Base-by-base conservation (phyloP, 2,888 invertebrate species). In the Catonia carolina region DNA sequence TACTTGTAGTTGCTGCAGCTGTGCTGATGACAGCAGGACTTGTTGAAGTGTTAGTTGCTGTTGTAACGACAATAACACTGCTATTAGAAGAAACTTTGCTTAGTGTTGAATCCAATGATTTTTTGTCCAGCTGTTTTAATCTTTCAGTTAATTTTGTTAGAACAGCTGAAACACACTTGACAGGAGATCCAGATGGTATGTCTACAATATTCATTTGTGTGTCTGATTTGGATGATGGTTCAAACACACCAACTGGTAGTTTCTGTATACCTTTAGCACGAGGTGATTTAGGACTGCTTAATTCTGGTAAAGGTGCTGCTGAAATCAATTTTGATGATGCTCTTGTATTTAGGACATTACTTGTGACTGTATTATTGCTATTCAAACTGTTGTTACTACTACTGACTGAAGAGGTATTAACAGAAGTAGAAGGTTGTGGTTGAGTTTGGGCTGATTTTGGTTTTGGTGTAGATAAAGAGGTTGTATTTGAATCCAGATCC, bases 211-310 rank as follows among this genome's bases (percentile, higher is more conserved):
- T 58, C 45, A 58, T 54, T 8, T 54, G 15, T 22, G 53, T 53
- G 27, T 58, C 58, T 12, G 54, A 39, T 54, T 58, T 58, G n/a
- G 54, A 42, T 1, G 84, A 82, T 1, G 85, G 80, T 67, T 84
- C 83, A 69, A 85, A 85, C 65, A 85, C 80, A 6, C 85, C 85
- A 0, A 84, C 84, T 0, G 84, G 84, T 62, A 75, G 75, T 61
- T 63, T 62, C 33, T 51, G 45, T 27, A 58, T 53, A 14, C 41
- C n/a, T 67, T 67, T 55, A 64, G 50, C 47, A 35, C 61, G 53
- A 2, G 52, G 33, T 14, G 56, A 49, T 23, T 52, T 55, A 7
- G 51, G 35, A 8, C 37, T 37, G 17, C 51, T 39, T 37, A 53
- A 45, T 10, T 61, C 45, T 10, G 60, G 59, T 27, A 27, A 27